phyloP scores from a whole-genome alignment of 2,888 invertebrate genomes.

The Melinaea menophilus region DNA sequence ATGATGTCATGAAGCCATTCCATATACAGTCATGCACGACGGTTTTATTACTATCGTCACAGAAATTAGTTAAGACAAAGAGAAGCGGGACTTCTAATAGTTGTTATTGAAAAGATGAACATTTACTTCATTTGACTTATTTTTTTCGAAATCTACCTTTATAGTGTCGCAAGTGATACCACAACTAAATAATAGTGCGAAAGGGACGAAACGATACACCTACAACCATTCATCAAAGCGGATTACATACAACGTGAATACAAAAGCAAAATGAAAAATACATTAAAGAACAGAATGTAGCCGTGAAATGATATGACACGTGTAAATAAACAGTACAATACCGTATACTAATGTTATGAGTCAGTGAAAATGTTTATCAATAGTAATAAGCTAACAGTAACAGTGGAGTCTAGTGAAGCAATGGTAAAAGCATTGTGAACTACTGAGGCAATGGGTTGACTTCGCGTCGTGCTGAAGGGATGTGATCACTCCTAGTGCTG shows the following conservation, averaged over 20 bases:
- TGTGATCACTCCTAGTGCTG: conserved; percentile 24
- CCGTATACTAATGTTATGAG: conserved; percentile 25
- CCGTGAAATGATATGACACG: conserved; percentile 22
- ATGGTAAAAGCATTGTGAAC: conserved; percentile 38
- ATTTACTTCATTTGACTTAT: background rate
- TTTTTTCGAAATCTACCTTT: background rate
- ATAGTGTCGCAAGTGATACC: background rate
- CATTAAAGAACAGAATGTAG: conserved; percentile 20
- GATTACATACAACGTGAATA: conserved; percentile 21
- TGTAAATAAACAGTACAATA: conserved; percentile 27
- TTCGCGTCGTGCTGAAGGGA: conserved; percentile 62
- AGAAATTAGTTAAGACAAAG: conserved; percentile 37
- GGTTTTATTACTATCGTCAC: conserved; percentile 40
- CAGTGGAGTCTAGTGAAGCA: conserved; percentile 17
- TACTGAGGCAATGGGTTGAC: conserved; percentile 72
- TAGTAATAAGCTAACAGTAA: conserved; percentile 19
- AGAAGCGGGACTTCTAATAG: conserved; percentile 24
- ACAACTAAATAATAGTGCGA: conserved; percentile 9
- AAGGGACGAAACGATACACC: conserved; percentile 14
- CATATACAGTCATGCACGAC: conserved; percentile 73
- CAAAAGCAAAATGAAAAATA: conserved; percentile 26
- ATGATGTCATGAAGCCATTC: conserved; percentile 79
- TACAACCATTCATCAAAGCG: conserved; percentile 24
- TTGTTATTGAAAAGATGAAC: conserved; percentile 10
- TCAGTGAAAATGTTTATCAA: conserved; percentile 18